Percentiles rank a stretch among this genome's conserved stretches.
These are phyloP conservation scores for Linnaemya vulpina DNA, from an alignment of 2,888 invertebrate species.

Conservation along the genomic window DNA sequence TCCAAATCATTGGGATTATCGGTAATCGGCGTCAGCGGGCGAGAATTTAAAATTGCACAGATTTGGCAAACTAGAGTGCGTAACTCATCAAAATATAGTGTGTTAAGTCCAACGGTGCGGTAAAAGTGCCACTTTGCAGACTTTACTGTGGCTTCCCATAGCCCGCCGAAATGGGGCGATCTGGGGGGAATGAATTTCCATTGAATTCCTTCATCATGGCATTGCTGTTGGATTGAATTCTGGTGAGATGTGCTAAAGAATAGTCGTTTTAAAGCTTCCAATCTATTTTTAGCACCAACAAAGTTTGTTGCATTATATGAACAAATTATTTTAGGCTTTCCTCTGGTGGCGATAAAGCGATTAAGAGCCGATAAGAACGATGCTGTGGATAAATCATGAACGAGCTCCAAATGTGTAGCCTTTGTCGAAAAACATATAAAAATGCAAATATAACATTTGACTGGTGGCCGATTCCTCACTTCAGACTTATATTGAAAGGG, in stretches of 20 bases:
- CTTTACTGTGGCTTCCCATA: constrained; percentile 58
- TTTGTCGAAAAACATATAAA: too few relatives aligned
- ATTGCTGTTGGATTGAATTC: background rate
- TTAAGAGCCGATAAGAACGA: constrained; percentile 30
- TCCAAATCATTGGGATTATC: constrained; percentile 11
- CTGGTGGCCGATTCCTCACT: too few relatives aligned
- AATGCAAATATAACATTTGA: too few relatives aligned
- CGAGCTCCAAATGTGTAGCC: too few relatives aligned
- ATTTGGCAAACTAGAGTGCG: constrained; percentile 67
- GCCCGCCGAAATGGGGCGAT: constrained; percentile 62
- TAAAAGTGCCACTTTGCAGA: constrained; percentile 35
- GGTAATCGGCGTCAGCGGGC: constrained; percentile 42
- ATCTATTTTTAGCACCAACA: background rate
- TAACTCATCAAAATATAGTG: constrained; percentile 56
- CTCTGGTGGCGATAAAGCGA: constrained; percentile 25
- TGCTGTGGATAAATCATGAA: too few relatives aligned
- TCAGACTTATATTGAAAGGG: too few relatives aligned
- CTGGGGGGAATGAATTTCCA: background rate
- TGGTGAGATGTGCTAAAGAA: background rate
- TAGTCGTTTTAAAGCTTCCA: background rate
- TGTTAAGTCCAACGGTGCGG: constrained; percentile 49
- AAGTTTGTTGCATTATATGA: background rate
- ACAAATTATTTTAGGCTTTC: background rate
- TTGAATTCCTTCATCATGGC: background rate
- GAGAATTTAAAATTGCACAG: constrained; percentile 62